These are phyloP conservation scores for Poliocrania exsul DNA, from an alignment of 2,797 vertebrate species.

Conservation along the genomic window DNA sequence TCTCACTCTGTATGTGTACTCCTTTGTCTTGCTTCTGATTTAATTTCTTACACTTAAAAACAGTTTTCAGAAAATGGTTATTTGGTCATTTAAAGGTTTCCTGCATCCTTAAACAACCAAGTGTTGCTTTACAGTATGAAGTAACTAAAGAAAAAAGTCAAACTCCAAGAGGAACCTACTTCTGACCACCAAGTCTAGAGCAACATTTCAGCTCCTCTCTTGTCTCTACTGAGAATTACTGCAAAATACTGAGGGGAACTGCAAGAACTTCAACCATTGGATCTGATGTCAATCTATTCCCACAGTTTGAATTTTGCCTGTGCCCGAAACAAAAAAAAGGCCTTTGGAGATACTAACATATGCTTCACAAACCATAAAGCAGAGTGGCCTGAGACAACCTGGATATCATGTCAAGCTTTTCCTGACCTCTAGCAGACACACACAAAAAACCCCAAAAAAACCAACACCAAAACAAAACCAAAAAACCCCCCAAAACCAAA, in stretches of 20 bases:
- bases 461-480: too few species aligned
- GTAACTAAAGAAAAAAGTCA: not conserved
- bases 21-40: not conserved
- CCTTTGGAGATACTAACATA: not conserved
- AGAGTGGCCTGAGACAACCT: not conserved
- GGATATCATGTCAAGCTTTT: not conserved
- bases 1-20: accelerated
- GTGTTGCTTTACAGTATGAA: not conserved
- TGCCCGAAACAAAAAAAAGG: not conserved
- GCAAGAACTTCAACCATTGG: not conserved
- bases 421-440: not conserved
- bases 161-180: not conserved
- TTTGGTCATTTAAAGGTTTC: not conserved
- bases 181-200: not conserved
- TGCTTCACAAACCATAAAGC: not conserved
- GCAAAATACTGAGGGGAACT: not conserved
- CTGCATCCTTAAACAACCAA: not conserved
- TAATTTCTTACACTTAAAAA: not conserved
- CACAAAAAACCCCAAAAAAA: too few species aligned
- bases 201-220: not conserved
- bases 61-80: not conserved
- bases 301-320: not conserved
- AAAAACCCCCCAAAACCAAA: too few species aligned
- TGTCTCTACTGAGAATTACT: not conserved
- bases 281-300: not conserved